Evolutionary conservation across 2,113 vertebrate species (phyloP).

Genomic region (Dolichotis patagonum): DNA sequence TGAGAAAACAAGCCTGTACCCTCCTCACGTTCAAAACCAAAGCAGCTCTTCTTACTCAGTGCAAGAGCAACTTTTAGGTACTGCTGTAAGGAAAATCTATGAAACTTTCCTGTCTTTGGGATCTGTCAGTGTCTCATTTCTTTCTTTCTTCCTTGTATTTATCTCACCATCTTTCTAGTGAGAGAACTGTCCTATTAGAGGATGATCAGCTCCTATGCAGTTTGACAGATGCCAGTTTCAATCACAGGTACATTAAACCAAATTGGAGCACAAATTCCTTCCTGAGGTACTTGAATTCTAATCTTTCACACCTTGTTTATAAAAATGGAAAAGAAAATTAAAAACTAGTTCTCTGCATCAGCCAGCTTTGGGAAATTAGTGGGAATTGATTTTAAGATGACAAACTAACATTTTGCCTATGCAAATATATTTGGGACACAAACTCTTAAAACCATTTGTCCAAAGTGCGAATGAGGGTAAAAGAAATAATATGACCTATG

Average conservation of each 20-base stretch:
- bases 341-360: slow-evolving; percentile 32
- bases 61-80: not conserved
- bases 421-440: not conserved
- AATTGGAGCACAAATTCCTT: not conserved
- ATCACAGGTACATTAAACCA: not conserved
- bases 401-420: slow-evolving; percentile 17
- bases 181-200: not conserved
- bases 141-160: not conserved
- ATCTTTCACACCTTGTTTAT: slow-evolving; percentile 41
- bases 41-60: not conserved
- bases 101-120: not conserved
- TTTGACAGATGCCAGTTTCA: not conserved
- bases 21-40: not conserved
- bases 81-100: not conserved
- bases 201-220: not conserved
- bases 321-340: slow-evolving; percentile 8
- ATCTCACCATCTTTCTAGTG: not conserved
- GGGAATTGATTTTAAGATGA: slow-evolving; percentile 44
- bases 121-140: not conserved
- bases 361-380: not conserved
- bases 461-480: not conserved
- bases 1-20: not conserved
- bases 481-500: not conserved
- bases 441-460: not conserved
- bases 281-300: not conserved